phyloP scores from a whole-genome alignment of 2,888 invertebrate species.

The Ophion slaviceki region DNA sequence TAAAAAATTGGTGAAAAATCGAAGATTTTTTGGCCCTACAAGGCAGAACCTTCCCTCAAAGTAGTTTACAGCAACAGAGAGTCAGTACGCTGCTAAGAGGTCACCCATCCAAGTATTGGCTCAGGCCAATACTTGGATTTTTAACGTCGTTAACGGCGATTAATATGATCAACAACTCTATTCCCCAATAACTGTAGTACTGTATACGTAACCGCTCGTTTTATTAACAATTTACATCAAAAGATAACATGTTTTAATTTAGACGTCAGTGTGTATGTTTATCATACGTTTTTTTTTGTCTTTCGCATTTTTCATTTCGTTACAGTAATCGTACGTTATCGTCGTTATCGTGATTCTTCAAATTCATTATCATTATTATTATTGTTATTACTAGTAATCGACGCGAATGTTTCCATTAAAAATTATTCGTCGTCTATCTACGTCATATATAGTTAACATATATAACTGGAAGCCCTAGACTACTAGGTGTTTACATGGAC shows the following conservation, averaged over 20 bases:
- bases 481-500: conserved; percentile 83
- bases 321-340: conserved; percentile 54
- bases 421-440: conserved; percentile 82
- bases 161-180: conserved; percentile 7
- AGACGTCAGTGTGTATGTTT: conserved; percentile 72
- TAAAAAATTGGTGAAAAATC: no score
- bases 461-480: conserved; percentile 83
- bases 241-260: conserved; percentile 81
- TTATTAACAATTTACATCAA: conserved; percentile 81
- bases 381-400: conserved; percentile 62
- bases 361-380: conserved; percentile 25
- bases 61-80: no score
- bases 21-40: no score
- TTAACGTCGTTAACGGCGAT: no score
- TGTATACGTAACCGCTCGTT: conserved; percentile 71
- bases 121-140: no score
- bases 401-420: conserved; percentile 70
- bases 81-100: no score
- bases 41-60: no score
- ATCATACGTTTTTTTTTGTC: conserved; percentile 49
- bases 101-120: no score
- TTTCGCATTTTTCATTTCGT: conserved; percentile 32
- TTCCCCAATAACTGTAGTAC: background rate
- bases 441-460: conserved; percentile 82
- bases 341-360: conserved; percentile 55